phyloP scores from a whole-genome alignment of 2,113 vertebrate species.

The Carettochelys insculpta region DNA sequence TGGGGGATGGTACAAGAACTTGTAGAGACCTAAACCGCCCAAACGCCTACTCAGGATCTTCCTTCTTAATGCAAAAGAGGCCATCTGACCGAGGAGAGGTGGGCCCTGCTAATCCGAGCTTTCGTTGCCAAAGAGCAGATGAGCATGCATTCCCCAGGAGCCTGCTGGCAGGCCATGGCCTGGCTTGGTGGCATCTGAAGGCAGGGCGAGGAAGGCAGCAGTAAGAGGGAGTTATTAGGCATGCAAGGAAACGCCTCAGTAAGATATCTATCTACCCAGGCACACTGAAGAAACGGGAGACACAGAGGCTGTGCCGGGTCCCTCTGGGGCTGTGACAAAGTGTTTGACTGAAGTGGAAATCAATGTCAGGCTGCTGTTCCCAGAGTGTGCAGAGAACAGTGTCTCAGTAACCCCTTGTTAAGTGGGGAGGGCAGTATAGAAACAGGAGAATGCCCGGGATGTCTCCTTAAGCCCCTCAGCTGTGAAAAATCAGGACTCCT shows the following conservation, averaged over 20 bases:
- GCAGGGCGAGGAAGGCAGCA: background rate
- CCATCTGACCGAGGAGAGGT: too few species aligned
- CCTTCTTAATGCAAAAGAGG: background rate
- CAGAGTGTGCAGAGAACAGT: background rate
- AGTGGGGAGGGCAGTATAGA: background rate
- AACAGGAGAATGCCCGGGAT: background rate
- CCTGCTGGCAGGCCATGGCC: background rate
- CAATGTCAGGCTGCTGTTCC: background rate
- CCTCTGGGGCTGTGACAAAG: conserved; percentile 52
- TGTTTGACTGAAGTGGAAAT: conserved; percentile 61
- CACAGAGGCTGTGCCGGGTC: conserved; percentile 44
- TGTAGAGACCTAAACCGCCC: background rate
- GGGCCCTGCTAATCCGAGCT: background rate
- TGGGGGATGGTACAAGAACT: background rate
- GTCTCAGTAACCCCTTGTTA: background rate
- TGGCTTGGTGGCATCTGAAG: background rate
- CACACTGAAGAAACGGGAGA: background rate
- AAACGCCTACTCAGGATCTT: background rate
- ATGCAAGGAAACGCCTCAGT: conserved; percentile 33
- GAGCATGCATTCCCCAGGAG: background rate
- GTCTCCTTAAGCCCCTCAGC: background rate
- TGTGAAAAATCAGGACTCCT: background rate
- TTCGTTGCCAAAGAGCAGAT: background rate
- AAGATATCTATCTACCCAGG: background rate
- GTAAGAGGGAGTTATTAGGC: background rate